These are phyloP conservation scores for Thera obeliscata DNA, from an alignment of 2,888 invertebrate species.

Conservation along the genomic window DNA sequence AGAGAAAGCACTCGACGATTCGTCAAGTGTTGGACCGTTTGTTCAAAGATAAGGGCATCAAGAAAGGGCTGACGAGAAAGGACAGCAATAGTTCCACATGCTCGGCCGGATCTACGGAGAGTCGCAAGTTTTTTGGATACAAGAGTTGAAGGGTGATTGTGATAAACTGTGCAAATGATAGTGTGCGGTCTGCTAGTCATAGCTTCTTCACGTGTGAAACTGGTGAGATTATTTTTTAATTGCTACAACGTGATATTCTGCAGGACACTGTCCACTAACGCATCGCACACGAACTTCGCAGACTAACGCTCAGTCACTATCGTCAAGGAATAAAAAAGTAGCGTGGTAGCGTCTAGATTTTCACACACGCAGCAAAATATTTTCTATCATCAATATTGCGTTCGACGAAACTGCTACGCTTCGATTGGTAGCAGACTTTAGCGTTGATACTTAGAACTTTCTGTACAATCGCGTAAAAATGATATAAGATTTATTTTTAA, in stretches of 20 bases:
- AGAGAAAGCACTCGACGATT: slow-evolving; percentile 88
- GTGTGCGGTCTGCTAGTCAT: slow-evolving; percentile 52
- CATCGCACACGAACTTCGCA: background rate
- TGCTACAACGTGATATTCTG: slow-evolving; percentile 9
- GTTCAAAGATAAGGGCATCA: slow-evolving; percentile 66
- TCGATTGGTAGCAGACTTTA: background rate
- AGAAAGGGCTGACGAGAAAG: slow-evolving; percentile 61
- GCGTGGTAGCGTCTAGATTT: background rate
- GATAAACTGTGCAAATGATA: slow-evolving; percentile 43
- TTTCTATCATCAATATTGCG: too few relatives aligned
- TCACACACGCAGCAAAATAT: background rate
- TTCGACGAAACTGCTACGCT: background rate
- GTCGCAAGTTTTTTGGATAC: slow-evolving; percentile 47
- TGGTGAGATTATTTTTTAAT: slow-evolving; percentile 43
- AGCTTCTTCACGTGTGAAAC: slow-evolving; percentile 43
- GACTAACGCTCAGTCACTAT: too few relatives aligned
- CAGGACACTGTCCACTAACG: slow-evolving; percentile 1
- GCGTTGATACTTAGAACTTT: background rate
- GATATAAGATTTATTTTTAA: too few relatives aligned
- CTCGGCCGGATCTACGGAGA: slow-evolving; percentile 50
- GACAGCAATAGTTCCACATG: slow-evolving; percentile 59
- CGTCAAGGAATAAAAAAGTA: too few relatives aligned
- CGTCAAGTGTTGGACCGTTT: slow-evolving; percentile 87
- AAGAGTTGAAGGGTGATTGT: slow-evolving; percentile 47
- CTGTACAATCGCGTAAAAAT: too few relatives aligned